Evolutionary conservation across 1,140 invertebrate genomes (phyloP).

Genomic region (Sycobia sp.): DNA sequence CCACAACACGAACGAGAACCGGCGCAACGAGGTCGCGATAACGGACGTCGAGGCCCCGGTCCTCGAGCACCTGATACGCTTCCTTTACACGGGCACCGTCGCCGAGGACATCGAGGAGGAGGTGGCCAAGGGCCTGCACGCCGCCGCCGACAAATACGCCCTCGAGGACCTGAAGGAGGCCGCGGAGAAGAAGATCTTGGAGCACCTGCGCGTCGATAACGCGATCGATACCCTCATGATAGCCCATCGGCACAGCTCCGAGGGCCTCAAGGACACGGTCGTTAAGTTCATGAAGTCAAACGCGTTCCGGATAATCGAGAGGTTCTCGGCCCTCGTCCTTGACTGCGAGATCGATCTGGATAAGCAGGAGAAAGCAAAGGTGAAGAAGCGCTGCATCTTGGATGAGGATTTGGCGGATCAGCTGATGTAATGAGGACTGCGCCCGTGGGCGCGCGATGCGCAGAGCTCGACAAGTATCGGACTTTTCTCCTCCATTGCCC

Average conservation of each 20-base stretch:
- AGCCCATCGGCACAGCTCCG: constrained; percentile 1
- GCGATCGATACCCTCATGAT: neutral
- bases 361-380: too few species aligned
- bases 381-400: too few species aligned
- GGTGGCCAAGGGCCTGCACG: neutral
- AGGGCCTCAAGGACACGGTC: neutral
- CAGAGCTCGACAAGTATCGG: too few species aligned
- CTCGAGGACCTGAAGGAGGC: neutral
- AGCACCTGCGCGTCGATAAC: neutral
- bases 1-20: constrained; percentile 1
- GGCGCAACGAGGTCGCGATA: neutral
- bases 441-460: too few species aligned
- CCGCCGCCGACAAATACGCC: constrained; percentile 4
- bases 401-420: too few species aligned
- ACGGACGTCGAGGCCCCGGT: neutral
- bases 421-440: too few species aligned
- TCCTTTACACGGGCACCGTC: neutral
- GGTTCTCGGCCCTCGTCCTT: neutral
- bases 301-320: neutral
- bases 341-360: neutral
- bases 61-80: neutral
- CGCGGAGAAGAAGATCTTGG: neutral
- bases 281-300: neutral
- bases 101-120: neutral
- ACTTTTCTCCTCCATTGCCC: too few species aligned